A percentile compares a stretch with the other conserved stretches of the same genome.
phyloP scores from a whole-genome alignment of 2,888 invertebrate species.

The Melinaea menophilus region DNA sequence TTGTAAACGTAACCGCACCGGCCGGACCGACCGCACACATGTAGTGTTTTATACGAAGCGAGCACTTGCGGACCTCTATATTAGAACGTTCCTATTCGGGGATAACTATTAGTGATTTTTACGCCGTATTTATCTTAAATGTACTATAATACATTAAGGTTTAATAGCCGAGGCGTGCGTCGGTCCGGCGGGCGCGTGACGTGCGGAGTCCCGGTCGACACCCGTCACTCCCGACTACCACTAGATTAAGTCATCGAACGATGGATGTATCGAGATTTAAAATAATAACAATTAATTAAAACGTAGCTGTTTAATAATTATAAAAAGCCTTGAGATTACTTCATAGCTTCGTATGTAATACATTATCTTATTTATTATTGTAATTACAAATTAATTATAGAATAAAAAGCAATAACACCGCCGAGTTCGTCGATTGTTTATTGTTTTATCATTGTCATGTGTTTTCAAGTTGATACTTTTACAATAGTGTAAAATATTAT shows the following conservation, averaged over 20 bases:
- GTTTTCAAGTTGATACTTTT: conserved; percentile 41
- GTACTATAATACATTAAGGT: neutral
- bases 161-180: neutral
- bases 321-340: conserved; percentile 61
- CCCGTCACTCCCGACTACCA: conserved; percentile 55
- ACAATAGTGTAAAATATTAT: conserved; percentile 28
- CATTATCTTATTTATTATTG: conserved; percentile 38
- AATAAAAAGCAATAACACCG: conserved; percentile 53
- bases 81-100: conserved; percentile 5
- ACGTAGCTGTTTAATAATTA: conserved; percentile 57
- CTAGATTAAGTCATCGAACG: conserved; percentile 59
- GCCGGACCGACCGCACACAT: neutral
- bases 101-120: conserved; percentile 4
- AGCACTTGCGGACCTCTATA: neutral
- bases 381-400: conserved; percentile 46
- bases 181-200: neutral
- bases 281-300: conserved; percentile 49
- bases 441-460: conserved; percentile 44
- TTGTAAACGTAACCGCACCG: neutral
- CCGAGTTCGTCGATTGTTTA: conserved; percentile 46
- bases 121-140: neutral
- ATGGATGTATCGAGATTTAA: conserved; percentile 54
- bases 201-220: conserved; percentile 34
- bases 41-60: neutral
- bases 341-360: conserved; percentile 40